These are phyloP conservation scores for Sarcophaga carnaria DNA, from an alignment of 2,888 invertebrate genomes.

Conservation along the genomic window DNA sequence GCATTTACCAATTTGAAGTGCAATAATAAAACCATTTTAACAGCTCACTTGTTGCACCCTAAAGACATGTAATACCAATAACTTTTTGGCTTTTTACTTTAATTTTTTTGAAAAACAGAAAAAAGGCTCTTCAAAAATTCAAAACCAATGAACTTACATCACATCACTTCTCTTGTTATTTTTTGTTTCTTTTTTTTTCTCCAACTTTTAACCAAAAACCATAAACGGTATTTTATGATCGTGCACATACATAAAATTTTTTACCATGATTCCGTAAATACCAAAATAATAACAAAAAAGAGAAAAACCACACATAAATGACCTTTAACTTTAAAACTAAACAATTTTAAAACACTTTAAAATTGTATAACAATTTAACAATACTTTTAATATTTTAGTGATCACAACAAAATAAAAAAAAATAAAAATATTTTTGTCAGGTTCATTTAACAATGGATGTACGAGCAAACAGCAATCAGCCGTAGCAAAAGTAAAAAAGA, in stretches of 20 bases:
- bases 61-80: background rate
- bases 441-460: constrained; percentile 46
- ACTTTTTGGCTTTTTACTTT: background rate
- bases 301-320: constrained; percentile 21
- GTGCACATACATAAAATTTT: background rate
- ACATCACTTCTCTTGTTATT: background rate
- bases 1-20: background rate
- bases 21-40: background rate
- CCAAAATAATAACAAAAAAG: background rate
- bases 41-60: background rate
- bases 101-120: too few species aligned
- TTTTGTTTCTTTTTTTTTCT: too few species aligned
- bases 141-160: background rate
- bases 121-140: background rate
- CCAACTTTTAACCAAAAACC: too few species aligned
- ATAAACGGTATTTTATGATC: background rate
- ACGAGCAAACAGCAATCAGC: background rate
- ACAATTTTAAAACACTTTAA: constrained; percentile 15
- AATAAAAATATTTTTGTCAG: constrained; percentile 24
- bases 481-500: background rate
- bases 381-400: constrained; percentile 11
- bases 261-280: constrained; percentile 11
- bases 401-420: background rate
- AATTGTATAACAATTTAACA: constrained; percentile 32
- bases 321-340: constrained; percentile 49